A percentile compares a stretch with the other conserved stretches of the same genome.
Conservation (phyloP, 2,113 vertebrate genomes). For the Stercorarius parasiticus region DNA sequence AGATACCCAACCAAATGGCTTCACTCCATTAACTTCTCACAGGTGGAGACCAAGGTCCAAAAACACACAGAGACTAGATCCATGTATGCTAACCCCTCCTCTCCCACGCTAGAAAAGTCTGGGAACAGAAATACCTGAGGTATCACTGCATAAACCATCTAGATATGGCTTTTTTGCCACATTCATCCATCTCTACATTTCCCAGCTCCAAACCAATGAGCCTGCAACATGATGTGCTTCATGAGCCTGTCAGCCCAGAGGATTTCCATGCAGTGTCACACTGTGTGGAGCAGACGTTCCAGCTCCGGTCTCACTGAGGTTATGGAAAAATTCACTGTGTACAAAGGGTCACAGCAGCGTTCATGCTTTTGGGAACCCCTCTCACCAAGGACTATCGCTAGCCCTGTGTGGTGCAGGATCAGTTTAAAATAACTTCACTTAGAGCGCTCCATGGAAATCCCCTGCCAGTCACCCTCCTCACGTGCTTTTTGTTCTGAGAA, state of each 20-base stretch:
- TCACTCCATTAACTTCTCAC: conserved; percentile 27
- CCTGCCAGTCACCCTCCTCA: conserved; percentile 32
- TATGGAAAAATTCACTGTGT: neutral
- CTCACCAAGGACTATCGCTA: neutral
- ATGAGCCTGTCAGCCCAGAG: neutral
- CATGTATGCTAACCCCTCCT: neutral
- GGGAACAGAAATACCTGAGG: neutral
- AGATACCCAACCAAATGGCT: conserved; percentile 1
- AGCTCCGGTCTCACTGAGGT: neutral
- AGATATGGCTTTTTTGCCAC: neutral
- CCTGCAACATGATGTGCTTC: neutral
- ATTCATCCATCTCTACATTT: neutral
- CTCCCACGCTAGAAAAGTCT: neutral
- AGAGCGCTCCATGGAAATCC: neutral
- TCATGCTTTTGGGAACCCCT: neutral
- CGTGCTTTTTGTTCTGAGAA: conserved; percentile 50
- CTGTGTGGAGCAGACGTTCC: neutral
- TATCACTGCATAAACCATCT: neutral
- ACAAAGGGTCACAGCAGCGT: neutral
- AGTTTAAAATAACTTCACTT: conserved; percentile 32
- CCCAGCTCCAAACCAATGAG: neutral
- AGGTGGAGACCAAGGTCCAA: neutral
- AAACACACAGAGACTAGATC: neutral
- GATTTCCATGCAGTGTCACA: neutral
- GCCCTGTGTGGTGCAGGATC: neutral